Base-by-base conservation (phyloP, 2,888 invertebrate species). In the Clistopyga incitator region DNA sequence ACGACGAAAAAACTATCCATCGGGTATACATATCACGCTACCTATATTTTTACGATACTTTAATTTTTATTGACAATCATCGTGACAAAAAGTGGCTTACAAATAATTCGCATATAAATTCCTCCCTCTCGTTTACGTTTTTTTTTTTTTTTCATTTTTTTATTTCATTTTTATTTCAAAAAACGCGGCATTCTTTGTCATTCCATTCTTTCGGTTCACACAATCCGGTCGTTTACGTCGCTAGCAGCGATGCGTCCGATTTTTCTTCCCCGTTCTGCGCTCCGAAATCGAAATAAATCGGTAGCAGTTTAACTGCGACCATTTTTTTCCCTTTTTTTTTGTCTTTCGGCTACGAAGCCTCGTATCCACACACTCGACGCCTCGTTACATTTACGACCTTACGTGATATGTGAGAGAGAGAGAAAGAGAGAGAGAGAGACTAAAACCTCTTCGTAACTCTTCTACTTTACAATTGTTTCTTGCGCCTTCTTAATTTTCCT, bases 71-170 rank as follows among this genome's bases (percentile, higher is more conserved):
- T 91, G 89, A 91, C 90, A 91, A 91, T 90, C 88, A 89, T 90
- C 87, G 88, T 90, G 91, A 91, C 91, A 91, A 91, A 91, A 90
- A 90, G 88, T 90, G 89, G 86, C 89, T 90, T 90, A 90, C 90
- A 90, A 90, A 90, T 90, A 81, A 79, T 85, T 85, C 76, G 78
- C 78, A 83, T 80, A 86, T 77, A 84, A 84, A 84, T 81, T 81
- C 84, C 80, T 85, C 86, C 76, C 81, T 84, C 83, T 68, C 71
- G 74, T 71, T 76, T 56, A 67, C 45, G 42, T 54, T 74, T 61
- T 64, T 38, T 13, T 64, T 64, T 61, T 67, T 54, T 75, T 70
- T 77, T 15, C n/a, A n/a, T 18, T 61, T 42, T 3, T 20, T 29
- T 29, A 2, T 8, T 20, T n/a, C n/a, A n/a, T n/a, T n/a, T n/a